A percentile compares a stretch with the other conserved stretches of the same genome.
Evolutionary conservation across 2,797 vertebrate genomes (phyloP).

Genomic region (Enteromius argenteus): DNA sequence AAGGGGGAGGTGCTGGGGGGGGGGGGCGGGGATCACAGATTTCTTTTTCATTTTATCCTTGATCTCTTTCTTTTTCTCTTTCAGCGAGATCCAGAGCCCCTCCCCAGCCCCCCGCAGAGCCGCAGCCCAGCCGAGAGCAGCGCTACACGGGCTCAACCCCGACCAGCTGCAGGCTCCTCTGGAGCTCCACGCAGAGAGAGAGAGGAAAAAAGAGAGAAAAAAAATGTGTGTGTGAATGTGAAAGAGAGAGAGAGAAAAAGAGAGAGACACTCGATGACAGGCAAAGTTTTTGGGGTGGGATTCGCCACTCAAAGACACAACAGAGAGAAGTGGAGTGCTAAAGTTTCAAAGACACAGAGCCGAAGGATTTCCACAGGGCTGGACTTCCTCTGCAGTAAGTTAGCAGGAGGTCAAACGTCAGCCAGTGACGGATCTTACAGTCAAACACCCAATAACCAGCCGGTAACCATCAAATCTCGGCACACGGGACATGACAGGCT

Average conservation of each 20-base stretch:
- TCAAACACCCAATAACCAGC: constrained; percentile 38
- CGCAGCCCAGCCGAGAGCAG: constrained; percentile 72
- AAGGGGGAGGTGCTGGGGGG: neutral
- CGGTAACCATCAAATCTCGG: constrained; percentile 25
- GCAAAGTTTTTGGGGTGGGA: constrained; percentile 60
- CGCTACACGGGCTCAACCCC: constrained; percentile 56
- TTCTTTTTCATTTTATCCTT: constrained; percentile 72
- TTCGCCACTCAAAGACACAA: constrained; percentile 79
- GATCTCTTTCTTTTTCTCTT: constrained; percentile 76
- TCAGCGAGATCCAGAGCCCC: constrained; percentile 77
- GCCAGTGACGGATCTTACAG: constrained; percentile 43
- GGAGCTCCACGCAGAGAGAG: constrained; percentile 54
- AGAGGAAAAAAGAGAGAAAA: constrained; percentile 52
- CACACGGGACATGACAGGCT: constrained; percentile 34
- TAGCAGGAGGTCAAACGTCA: constrained; percentile 57
- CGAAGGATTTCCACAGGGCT: constrained; percentile 60
- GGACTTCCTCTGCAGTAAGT: constrained; percentile 61
- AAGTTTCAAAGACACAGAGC: constrained; percentile 75
- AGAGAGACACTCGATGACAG: constrained; percentile 54
- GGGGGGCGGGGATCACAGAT: constrained; percentile 44
- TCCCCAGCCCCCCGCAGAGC: constrained; percentile 70
- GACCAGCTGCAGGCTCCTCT: constrained; percentile 54
- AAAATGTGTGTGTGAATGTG: neutral
- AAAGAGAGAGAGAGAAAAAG: constrained; percentile 35
- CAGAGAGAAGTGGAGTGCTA: constrained; percentile 73